Base-by-base conservation (phyloP, 2,888 invertebrate species). In the Drosophila pegasa region DNA sequence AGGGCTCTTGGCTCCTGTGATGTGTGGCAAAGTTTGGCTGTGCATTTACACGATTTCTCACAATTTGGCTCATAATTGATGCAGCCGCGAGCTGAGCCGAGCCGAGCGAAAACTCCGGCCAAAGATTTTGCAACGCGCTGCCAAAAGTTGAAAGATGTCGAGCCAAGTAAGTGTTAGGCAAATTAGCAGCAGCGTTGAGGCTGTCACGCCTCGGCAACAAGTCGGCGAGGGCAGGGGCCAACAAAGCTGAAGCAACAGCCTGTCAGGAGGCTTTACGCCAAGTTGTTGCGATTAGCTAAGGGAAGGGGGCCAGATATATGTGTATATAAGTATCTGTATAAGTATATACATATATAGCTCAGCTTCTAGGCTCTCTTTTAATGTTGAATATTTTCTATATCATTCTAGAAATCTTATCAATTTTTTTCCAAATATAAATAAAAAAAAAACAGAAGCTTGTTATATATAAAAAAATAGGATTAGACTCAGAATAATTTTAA, bases 31-130 rank as follows among this genome's bases (percentile, higher is more conserved):
- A 83, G 73, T 79, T 83, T 83, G 47, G 69, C 67, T 82, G 71
- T 76, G 82, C 76, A 83, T 76, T 85, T 87, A 65, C 68, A 76
- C 71, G 76, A 76, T 82, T 79, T 74, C 62, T 67, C 59, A 51
- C 68, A 58, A 65, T 65, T 57, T 51, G 79, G 69, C 87, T 81
- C 83, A 83, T 83, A 83, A 83, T 87, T 87, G 88, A 83, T 83
- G 83, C 86, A 65, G 79, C 73, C 80, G 80, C 79, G 75, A 72
- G 73, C 71, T 71, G 55, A 54, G 20, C 50, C 20, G 37, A 18
- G 57, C 55, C 43, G 64, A 71, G 47, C 29, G 64, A 68, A 83
- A 79, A 80, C 80, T 84, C 43, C 27, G 16, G 56, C 31, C n/a
- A 55, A 80, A 77, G 81, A 77, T 71, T 64, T 63, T 29, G 57